Percentiles rank a stretch among this genome's conserved stretches.
Evolutionary conservation across 2,888 invertebrate species (phyloP).

Genomic region (Pyrrhia umbra): DNA sequence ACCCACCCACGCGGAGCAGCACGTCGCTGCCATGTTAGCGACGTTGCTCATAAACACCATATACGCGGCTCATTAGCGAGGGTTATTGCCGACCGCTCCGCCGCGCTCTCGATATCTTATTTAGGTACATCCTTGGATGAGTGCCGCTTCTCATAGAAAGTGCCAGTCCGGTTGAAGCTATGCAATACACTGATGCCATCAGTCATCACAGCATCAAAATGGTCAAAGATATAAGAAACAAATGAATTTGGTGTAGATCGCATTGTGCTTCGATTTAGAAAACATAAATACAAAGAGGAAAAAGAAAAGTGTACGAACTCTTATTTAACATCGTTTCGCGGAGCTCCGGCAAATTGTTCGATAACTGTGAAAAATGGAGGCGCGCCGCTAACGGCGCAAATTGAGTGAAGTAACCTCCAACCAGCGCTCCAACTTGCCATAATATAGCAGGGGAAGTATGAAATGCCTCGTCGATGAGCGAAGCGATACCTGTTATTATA

Average conservation of each 20-base stretch:
- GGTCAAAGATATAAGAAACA: slow-evolving; percentile 17
- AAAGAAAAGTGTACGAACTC: slow-evolving; percentile 72
- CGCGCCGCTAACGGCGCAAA: slow-evolving; percentile 82
- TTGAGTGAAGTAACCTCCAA: slow-evolving; percentile 81
- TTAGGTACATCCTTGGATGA: slow-evolving; percentile 61
- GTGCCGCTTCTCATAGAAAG: slow-evolving; percentile 36
- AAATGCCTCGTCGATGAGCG: slow-evolving; percentile 60
- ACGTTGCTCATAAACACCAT: slow-evolving; percentile 64
- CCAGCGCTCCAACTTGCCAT: slow-evolving; percentile 51
- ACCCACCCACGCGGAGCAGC: slow-evolving; percentile 57
- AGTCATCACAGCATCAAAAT: slow-evolving; percentile 2
- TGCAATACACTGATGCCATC: slow-evolving; percentile 1
- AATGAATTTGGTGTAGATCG: slow-evolving; percentile 6
- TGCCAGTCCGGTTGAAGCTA: slow-evolving; percentile 1
- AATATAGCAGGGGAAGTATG: slow-evolving; percentile 55
- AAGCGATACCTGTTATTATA: slow-evolving; percentile 63
- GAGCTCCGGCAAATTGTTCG: slow-evolving; percentile 76
- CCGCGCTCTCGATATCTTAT: slow-evolving; percentile 64
- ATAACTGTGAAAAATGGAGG: slow-evolving; percentile 87
- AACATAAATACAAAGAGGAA: slow-evolving; percentile 53
- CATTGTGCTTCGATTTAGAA: slow-evolving; percentile 21
- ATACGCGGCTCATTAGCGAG: slow-evolving; percentile 68
- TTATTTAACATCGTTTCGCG: slow-evolving; percentile 79
- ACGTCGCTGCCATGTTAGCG: slow-evolving; percentile 59
- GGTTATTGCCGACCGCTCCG: slow-evolving; percentile 62